Base-by-base conservation (phyloP, 35 echinoderm and acorn worm species). In the Eucidaris tribuloides region DNA sequence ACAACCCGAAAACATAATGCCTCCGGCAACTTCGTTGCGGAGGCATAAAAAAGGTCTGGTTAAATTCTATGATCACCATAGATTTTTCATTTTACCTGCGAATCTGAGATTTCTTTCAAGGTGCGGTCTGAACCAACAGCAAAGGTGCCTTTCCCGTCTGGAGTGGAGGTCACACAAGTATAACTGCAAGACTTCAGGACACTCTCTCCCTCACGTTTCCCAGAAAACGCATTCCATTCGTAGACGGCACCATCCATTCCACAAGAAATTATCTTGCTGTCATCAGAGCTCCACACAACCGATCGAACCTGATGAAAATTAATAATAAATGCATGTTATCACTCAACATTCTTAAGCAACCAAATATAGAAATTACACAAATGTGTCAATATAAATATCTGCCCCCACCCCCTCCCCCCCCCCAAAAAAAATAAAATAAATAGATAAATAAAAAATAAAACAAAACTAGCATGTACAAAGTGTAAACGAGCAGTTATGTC, bases 171-270 rank as follows among this genome's bases (percentile, higher is more conserved):
- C 23, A 99, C 96, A 13, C 82, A 87, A 17, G 96, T 93, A 58
- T 99, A 99, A 76, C 96, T 99, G 70, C 96, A 99, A 2, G 96
- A 99, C 89, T 99, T 99, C 20, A 99, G 90, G 33, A 99, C 96
- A 54, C 96, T 99, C 54, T 99, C 96, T 15, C 96, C 96, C 62
- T 99, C 96, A 45, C 96, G 55, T 32, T 99, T 99, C 5, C 96
- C 96, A 15, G 85, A 86, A 84, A 84, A 90, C 9, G 96, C 83
- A 38, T 99, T 99, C 96, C 96, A 99, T 56, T 99, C 96, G 32
- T 99, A 99, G 4, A 99, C 90, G 38, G 96, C 96, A 15, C 96
- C 96, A 59, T 99, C 96, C 96, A 99, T 99, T 24, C 96, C 96
- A 46, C 96, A 99, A n/a, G 91, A 93, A 29, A 99, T 92, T 46